Conservation (phyloP, 2,113 vertebrate genomes). For the Pedetes capensis region DNA sequence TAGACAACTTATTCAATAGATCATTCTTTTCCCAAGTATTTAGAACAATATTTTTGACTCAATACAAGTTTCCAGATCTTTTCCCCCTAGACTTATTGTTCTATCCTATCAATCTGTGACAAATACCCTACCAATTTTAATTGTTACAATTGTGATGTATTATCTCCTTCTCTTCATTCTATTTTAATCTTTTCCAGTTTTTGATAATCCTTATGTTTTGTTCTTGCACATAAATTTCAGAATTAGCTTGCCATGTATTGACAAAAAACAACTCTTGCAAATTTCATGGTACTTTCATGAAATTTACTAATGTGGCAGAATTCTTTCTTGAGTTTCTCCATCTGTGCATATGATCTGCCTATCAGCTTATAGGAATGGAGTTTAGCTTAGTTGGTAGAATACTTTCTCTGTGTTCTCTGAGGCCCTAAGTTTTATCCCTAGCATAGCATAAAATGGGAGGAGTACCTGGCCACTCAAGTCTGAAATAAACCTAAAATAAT, state of each 20-base stretch:
- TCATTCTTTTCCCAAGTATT: neutral
- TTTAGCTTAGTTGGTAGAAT: too few species aligned
- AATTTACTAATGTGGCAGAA: neutral
- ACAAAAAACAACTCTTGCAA: neutral
- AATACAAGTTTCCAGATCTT: neutral
- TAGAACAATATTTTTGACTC: neutral
- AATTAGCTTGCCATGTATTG: neutral
- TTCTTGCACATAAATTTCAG: neutral
- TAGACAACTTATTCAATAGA: neutral
- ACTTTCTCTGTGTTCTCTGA: too few species aligned
- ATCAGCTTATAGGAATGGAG: too few species aligned
- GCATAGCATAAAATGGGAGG: too few species aligned
- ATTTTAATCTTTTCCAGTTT: neutral
- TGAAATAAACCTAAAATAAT: too few species aligned
- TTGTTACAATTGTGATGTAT: neutral
- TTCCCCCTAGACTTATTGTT: neutral
- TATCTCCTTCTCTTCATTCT: neutral
- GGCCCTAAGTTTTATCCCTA: too few species aligned
- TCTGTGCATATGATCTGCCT: neutral
- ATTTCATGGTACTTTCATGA: neutral
- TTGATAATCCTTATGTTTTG: neutral
- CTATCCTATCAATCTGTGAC: neutral
- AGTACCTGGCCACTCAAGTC: too few species aligned
- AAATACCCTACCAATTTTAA: neutral
- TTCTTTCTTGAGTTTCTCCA: neutral